Evolutionary conservation across 2,888 invertebrate species (phyloP).

Genomic region (Copidosoma aretas): DNA sequence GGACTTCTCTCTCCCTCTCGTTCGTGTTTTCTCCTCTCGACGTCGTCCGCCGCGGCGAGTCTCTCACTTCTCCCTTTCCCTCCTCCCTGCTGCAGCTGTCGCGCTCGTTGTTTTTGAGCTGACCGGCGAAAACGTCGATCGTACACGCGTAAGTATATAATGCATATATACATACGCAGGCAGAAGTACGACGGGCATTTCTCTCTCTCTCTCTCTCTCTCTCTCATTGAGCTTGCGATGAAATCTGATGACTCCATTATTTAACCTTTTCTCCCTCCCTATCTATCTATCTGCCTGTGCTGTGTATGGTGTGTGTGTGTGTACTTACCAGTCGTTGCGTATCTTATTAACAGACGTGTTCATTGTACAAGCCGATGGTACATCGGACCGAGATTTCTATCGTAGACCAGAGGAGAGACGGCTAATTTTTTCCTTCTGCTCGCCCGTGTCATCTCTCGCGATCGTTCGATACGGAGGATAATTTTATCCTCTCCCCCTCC

Average conservation of each 20-base stretch:
- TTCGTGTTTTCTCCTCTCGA: not conserved
- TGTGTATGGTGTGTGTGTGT: no score
- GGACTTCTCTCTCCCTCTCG: not conserved
- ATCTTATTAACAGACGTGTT: no score
- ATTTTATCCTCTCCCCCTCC: no score
- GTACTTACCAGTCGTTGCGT: no score
- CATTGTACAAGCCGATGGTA: not conserved
- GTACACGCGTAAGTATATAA: constrained; percentile 1
- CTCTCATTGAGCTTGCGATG: constrained; percentile 11
- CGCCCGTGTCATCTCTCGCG: no score
- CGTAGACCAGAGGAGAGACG: no score
- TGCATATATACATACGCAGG: no score
- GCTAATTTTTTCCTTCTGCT: no score
- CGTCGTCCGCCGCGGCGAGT: not conserved
- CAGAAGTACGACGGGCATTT: not conserved
- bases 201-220: not conserved
- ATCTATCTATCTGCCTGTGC: not conserved
- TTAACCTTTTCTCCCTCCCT: not conserved
- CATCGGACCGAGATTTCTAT: no score
- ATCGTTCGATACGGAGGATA: no score
- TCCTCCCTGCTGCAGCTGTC: not conserved
- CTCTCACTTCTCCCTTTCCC: not conserved
- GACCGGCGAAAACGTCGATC: not conserved
- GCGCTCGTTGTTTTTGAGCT: not conserved
- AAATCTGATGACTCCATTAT: constrained; percentile 34